Evolutionary conservation across 37 sponge, comb jelly and placozoan species (phyloP).

Genomic region (Halisarca cf. caerulea): DNA sequence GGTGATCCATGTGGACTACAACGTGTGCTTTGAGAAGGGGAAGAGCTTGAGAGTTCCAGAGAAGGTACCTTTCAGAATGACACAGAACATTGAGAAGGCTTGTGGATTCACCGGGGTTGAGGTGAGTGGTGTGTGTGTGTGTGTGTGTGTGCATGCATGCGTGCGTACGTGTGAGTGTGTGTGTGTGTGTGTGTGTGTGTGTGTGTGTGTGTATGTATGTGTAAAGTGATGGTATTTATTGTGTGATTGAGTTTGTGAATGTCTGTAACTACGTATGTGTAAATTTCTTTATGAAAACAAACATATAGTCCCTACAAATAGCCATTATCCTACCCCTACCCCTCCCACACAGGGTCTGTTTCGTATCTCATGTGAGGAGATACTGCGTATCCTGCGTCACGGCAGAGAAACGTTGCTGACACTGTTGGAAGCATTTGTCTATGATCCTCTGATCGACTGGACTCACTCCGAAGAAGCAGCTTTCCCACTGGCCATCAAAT

Average conservation of each 20-base stretch:
- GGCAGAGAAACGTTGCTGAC: conserved; percentile 91
- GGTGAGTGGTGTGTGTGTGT: conserved; percentile 46
- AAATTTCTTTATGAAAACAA: too few relatives aligned
- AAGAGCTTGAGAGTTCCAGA: conserved; percentile 93
- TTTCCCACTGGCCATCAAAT: conserved; percentile 72
- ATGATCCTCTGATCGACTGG: conserved; percentile 97
- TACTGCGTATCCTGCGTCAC: conserved; percentile 77
- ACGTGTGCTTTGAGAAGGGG: conserved; percentile 99
- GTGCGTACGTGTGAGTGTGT: too few relatives aligned
- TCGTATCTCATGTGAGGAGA: conserved; percentile 91
- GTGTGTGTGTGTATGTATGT: too few relatives aligned
- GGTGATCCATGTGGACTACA: conserved; percentile 99
- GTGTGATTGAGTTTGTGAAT: background rate
- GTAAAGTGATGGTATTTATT: too few relatives aligned
- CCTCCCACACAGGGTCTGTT: conserved; percentile 76
- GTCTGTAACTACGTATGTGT: too few relatives aligned
- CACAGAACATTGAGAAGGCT: conserved; percentile 91
- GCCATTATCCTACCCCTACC: too few relatives aligned
- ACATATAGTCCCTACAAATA: too few relatives aligned
- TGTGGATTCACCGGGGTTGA: conserved; percentile 96
- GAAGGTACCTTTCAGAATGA: conserved; percentile 96
- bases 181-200: too few relatives aligned
- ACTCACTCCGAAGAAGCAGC: conserved; percentile 94
- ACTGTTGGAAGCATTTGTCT: conserved; percentile 95
- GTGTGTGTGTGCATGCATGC: conserved; percentile 4